Base-by-base conservation (phyloP, 1,140 invertebrate genomes). In the Ips nitidus region DNA sequence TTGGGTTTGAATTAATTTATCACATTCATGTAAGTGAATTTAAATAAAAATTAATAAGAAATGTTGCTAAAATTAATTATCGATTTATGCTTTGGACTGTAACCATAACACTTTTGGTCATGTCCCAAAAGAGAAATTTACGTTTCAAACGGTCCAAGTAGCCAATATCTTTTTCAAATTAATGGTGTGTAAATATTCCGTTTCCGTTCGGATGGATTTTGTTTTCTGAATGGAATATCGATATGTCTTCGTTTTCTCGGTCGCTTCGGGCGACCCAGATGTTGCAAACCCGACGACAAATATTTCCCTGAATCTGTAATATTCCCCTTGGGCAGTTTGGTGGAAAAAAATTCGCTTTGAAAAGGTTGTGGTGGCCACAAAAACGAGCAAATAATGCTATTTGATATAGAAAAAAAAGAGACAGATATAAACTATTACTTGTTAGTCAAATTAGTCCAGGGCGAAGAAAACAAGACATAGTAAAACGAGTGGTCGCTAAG, bases 291-390 rank as follows among this genome's bases (percentile, higher is more conserved):
- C 53, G 53, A 56, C 53, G 53, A 56, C 53, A 56, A 56, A 56
- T 56, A 56, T 56, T 56, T 56, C 38, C 53, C 53, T 56, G 53
- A 56, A 56, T 56, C 53, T 37, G 39, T 56, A 56, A 56, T 40
- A 22, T 36, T 56, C 38, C 22, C 7, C 7, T 56, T 38, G 53
- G 53, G 53, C 7, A 56, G 39, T 37, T 56, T 56, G 22, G n/a
- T 37, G 2, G 53, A 56, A 56, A 50, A 22, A 50, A 22, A 22
- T 22, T 22, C 0, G 22, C 22, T 22, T 22, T 22, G 22, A 22
- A 22, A 22, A 22, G 22, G 22, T 22, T 22, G 22, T 22, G 22
- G 22, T 22, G 22, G 22, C 22, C 22, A 22, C 22, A 22, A 22
- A 22, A 22, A 22, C 22, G 22, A 22, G 22, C 22, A 22, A 22